These are phyloP conservation scores for Bimastos eiseni DNA, from an alignment of 2,888 invertebrate species.

Conservation along the genomic window DNA sequence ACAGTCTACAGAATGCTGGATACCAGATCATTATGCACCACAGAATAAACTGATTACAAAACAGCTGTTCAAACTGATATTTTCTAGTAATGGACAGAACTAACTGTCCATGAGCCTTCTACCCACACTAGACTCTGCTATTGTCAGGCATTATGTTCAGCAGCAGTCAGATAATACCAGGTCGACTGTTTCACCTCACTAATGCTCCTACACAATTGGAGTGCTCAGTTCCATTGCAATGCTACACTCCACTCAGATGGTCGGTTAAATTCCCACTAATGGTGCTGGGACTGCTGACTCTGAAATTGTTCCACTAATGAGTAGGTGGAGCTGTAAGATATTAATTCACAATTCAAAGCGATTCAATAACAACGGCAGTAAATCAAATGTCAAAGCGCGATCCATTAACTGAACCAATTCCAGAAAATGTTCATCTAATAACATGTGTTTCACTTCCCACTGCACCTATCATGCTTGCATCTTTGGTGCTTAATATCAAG, in stretches of 20 bases:
- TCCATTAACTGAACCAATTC: background rate
- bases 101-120: background rate
- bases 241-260: background rate
- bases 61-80: too few relatives aligned
- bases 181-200: background rate
- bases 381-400: background rate
- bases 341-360: background rate
- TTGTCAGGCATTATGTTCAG: background rate
- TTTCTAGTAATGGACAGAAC: background rate
- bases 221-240: background rate
- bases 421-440: background rate
- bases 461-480: background rate
- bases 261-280: background rate
- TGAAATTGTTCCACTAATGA: constrained; percentile 2
- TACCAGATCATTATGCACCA: too few relatives aligned
- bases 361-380: background rate
- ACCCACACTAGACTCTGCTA: background rate
- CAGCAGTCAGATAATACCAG: background rate
- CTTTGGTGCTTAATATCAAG: background rate
- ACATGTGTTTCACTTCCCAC: background rate
- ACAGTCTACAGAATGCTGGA: too few relatives aligned
- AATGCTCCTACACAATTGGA: constrained; percentile 4
- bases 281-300: background rate
- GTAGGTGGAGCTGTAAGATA: background rate
- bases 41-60: background rate